Percentiles rank a stretch among this genome's conserved stretches.
These are phyloP conservation scores for Neodon shergylaensis DNA, from an alignment of 2,113 vertebrate genomes.

Conservation along the genomic window DNA sequence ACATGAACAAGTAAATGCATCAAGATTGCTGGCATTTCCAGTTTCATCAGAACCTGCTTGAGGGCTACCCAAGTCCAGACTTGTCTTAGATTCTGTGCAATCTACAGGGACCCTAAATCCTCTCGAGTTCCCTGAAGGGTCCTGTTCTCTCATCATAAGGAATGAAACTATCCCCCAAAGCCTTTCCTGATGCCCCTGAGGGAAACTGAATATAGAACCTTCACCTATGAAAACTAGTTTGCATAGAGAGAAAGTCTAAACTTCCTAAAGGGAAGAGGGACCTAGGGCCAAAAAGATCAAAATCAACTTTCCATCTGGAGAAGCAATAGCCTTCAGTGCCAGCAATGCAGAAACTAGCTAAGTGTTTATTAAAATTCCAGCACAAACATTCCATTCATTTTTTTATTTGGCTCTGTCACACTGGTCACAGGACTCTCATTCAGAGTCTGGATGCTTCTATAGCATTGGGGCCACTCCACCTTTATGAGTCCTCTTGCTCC, in stretches of 20 bases:
- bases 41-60: neutral
- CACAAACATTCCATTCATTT: conserved; percentile 4
- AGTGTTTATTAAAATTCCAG: neutral
- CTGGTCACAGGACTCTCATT: neutral
- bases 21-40: neutral
- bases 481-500: neutral
- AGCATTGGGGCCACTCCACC: neutral
- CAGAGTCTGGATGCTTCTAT: neutral
- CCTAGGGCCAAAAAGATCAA: conserved; percentile 34
- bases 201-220: neutral
- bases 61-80: neutral
- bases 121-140: neutral
- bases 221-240: neutral
- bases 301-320: conserved; percentile 31
- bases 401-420: neutral
- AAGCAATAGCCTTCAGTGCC: conserved; percentile 15
- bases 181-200: neutral
- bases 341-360: conserved; percentile 22
- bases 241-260: neutral
- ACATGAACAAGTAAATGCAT: neutral
- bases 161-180: neutral
- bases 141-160: neutral
- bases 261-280: conserved; percentile 53
- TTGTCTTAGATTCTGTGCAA: neutral
- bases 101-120: neutral